These are phyloP conservation scores for Cataglyphis hispanica DNA, from an alignment of 1,140 invertebrate species.

Conservation along the genomic window DNA sequence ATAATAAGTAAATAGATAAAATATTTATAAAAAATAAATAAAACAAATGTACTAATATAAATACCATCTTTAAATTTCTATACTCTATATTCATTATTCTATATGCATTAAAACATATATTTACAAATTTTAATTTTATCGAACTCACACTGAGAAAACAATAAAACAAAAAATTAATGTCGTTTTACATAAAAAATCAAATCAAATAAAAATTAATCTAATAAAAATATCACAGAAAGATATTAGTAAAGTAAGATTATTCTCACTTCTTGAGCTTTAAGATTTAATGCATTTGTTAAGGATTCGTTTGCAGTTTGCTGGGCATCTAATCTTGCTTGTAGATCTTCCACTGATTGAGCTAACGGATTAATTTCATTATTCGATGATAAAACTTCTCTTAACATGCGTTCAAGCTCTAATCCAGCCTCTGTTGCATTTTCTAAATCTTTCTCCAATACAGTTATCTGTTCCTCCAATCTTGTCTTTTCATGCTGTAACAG, in stretches of 20 bases:
- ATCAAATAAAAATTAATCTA: conserved; percentile 28
- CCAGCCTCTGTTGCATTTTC: conserved; percentile 89
- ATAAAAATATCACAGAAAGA: neutral
- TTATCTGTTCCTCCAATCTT: conserved; percentile 88
- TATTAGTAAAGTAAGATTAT: conserved; percentile 7
- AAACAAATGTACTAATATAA: conserved; percentile 25
- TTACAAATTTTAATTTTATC: conserved; percentile 79
- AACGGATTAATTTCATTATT: conserved; percentile 88
- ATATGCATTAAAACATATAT: conserved; percentile 33
- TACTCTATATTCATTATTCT: too few relatives aligned
- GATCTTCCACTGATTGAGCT: conserved; percentile 88
- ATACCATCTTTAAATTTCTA: neutral
- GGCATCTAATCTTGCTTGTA: conserved; percentile 88
- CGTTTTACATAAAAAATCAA: conserved; percentile 41
- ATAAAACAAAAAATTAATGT: conserved; percentile 63
- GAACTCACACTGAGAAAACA: conserved; percentile 77
- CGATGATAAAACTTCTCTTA: conserved; percentile 89
- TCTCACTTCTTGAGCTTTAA: conserved; percentile 86
- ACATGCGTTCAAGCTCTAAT: conserved; percentile 89
- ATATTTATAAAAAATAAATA: neutral
- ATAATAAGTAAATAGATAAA: conserved; percentile 16
- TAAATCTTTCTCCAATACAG: conserved; percentile 88
- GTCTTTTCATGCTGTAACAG: conserved; percentile 80
- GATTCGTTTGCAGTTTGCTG: conserved; percentile 87
- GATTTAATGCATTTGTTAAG: conserved; percentile 83